phyloP scores from a whole-genome alignment of 2,113 vertebrate genomes.

The Lampris megalopsis region DNA sequence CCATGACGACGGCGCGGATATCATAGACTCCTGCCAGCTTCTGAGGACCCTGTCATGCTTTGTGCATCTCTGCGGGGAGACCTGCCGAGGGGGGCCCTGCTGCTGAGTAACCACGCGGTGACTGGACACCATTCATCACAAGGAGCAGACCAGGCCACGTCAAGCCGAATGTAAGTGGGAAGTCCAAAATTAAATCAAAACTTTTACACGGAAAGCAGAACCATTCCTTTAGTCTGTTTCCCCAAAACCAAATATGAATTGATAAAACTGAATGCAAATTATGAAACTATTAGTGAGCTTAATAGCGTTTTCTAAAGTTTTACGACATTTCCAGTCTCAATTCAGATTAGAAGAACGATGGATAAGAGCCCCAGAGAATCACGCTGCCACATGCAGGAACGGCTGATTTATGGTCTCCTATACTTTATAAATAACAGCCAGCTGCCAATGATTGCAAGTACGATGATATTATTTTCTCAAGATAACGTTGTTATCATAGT shows the following conservation, averaged over 20 bases:
- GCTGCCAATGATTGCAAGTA: not conserved
- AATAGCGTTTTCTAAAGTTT: not conserved
- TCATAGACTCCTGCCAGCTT: constrained; percentile 47
- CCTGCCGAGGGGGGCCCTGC: constrained; percentile 25
- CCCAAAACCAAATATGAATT: not conserved
- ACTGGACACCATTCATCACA: too few species aligned
- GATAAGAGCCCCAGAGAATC: not conserved
- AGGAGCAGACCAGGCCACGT: not conserved
- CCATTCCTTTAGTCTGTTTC: too few species aligned
- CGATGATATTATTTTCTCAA: not conserved
- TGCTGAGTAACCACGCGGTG: constrained; percentile 4
- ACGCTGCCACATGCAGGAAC: too few species aligned
- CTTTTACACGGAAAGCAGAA: too few species aligned
- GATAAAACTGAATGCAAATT: not conserved
- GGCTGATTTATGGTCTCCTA: not conserved
- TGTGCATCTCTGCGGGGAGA: constrained; percentile 12
- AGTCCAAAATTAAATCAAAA: not conserved
- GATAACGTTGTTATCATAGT: not conserved
- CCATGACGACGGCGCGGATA: constrained; percentile 64
- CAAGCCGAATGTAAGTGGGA: not conserved
- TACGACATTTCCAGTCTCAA: not conserved
- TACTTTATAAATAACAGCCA: not conserved
- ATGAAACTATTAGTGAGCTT: too few species aligned
- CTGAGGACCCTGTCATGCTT: constrained; percentile 34
- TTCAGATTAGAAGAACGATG: not conserved